A percentile compares a stretch with the other conserved stretches of the same genome.
phyloP scores from a whole-genome alignment of 2,113 vertebrate species.

The Nycticorax nycticorax region DNA sequence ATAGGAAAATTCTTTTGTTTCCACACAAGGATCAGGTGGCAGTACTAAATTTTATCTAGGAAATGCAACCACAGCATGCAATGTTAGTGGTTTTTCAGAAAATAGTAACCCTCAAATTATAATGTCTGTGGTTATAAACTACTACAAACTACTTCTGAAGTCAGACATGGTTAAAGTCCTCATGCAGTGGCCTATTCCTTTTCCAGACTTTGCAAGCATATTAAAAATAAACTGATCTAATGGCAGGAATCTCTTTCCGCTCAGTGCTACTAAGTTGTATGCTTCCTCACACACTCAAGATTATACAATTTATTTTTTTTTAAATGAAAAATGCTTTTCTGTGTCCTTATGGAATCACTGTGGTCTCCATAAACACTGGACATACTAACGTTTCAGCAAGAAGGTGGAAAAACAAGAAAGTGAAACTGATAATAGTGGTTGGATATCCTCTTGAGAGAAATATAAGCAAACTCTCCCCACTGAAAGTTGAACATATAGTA shows the following conservation, averaged over 20 bases:
- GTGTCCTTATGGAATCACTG: background rate
- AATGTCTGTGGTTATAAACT: conserved; percentile 62
- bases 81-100: conserved; percentile 47
- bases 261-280: background rate
- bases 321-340: background rate
- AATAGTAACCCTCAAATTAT: conserved; percentile 69
- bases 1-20: conserved; percentile 58
- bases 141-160: conserved; percentile 28
- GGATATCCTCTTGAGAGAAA: background rate
- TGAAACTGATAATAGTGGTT: background rate
- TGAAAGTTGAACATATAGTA: background rate
- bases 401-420: background rate
- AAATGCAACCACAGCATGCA: conserved; percentile 64
- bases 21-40: conserved; percentile 60
- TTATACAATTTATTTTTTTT: background rate
- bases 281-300: background rate
- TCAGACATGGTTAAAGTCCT: conserved; percentile 39
- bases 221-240: conserved; percentile 48
- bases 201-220: conserved; percentile 12
- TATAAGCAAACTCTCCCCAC: background rate
- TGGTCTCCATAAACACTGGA: background rate
- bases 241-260: background rate
- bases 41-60: conserved; percentile 62
- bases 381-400: background rate
- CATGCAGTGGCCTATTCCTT: background rate